phyloP scores from a whole-genome alignment of 1,140 invertebrate species.

The Tribolium castaneum region DNA sequence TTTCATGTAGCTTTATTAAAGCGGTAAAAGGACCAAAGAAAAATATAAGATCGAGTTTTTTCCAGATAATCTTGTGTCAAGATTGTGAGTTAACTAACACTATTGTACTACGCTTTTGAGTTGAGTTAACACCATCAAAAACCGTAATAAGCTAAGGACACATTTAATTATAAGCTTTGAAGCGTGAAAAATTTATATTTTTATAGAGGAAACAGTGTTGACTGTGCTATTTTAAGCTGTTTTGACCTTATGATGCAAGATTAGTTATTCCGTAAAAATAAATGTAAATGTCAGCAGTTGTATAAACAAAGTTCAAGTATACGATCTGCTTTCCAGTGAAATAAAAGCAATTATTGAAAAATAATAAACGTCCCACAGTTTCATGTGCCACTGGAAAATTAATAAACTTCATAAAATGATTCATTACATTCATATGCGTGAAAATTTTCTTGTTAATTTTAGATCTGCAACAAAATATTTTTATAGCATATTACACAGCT shows the following conservation, averaged over 20 bases:
- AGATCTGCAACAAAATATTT: not conserved
- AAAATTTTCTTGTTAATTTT: not conserved
- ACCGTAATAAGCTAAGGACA: not conserved
- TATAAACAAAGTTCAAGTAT: not conserved
- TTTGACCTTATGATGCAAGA: not conserved
- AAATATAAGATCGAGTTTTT: conserved; percentile 10
- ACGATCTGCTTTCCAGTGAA: not conserved
- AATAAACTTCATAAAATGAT: conserved; percentile 8
- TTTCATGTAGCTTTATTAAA: conserved; percentile 6
- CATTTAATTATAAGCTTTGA: not conserved
- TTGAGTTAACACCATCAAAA: not conserved
- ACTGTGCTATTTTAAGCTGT: no score
- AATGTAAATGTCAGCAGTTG: not conserved
- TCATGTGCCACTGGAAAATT: not conserved
- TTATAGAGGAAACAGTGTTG: no score
- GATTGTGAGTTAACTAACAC: conserved; percentile 18
- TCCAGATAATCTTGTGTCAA: conserved; percentile 25
- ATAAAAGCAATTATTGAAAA: conserved; percentile 1
- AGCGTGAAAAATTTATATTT: not conserved
- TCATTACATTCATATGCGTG: not conserved
- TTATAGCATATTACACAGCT: not conserved
- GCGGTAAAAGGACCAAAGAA: not conserved
- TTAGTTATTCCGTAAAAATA: not conserved
- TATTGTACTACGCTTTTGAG: conserved; percentile 1
- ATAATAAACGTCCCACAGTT: not conserved